phyloP scores from a whole-genome alignment of 2,113 vertebrate genomes.

The Sceloporus tristichus region DNA sequence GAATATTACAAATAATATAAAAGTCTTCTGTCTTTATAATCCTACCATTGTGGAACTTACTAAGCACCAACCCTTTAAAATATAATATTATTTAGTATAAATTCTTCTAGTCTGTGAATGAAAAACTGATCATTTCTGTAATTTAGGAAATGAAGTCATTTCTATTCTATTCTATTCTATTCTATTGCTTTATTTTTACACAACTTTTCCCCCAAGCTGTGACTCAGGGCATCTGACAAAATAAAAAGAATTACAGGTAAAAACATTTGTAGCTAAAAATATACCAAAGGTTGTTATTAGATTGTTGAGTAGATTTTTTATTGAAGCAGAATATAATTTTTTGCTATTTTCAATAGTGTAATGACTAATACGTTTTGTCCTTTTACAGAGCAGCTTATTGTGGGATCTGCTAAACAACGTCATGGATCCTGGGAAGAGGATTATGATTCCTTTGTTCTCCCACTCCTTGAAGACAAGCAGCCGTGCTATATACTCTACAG shows the following conservation, averaged over 20 bases:
- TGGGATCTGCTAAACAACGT: slow-evolving; percentile 83
- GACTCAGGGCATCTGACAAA: too few species aligned
- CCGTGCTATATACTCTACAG: slow-evolving; percentile 94
- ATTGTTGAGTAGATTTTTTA: neutral
- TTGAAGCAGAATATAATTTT: neutral
- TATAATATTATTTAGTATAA: neutral
- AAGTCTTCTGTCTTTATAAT: neutral
- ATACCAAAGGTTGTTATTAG: neutral
- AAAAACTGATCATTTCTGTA: too few species aligned
- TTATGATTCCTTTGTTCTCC: slow-evolving; percentile 89
- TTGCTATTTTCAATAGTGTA: neutral
- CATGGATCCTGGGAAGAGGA: slow-evolving; percentile 91
- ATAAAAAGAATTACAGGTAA: too few species aligned
- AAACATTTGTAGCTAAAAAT: too few species aligned
- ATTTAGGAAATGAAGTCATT: too few species aligned
- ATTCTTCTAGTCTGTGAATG: too few species aligned
- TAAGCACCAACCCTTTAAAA: neutral
- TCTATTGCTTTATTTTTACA: too few species aligned
- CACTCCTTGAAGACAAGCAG: slow-evolving; percentile 88
- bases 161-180: too few species aligned
- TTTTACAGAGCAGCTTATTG: slow-evolving; percentile 88
- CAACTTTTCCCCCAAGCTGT: too few species aligned
- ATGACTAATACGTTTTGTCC: slow-evolving; percentile 35
- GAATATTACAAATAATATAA: neutral
- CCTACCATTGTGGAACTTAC: neutral